These are phyloP conservation scores for Archocentrus centrarchus DNA, from an alignment of 2,113 vertebrate species.

Conservation along the genomic window DNA sequence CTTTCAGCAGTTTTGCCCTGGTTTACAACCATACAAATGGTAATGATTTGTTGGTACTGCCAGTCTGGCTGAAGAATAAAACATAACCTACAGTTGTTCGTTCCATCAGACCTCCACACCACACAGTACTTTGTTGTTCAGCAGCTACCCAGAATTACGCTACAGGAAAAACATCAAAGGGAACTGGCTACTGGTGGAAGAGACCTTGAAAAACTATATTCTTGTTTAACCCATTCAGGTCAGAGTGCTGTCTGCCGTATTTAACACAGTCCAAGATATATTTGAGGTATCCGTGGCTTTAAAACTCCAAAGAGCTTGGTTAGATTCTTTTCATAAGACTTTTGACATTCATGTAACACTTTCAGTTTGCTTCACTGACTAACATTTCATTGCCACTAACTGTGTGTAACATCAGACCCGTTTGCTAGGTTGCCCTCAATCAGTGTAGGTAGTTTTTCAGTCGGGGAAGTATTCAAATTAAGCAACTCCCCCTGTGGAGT, in stretches of 20 bases:
- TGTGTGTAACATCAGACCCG: slow-evolving; percentile 19
- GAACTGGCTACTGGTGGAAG: slow-evolving; percentile 25
- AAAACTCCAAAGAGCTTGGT: neutral
- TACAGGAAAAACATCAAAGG: slow-evolving; percentile 60
- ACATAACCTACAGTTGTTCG: neutral
- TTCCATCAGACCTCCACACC: slow-evolving; percentile 31
- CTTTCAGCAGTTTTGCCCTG: neutral
- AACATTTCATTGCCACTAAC: slow-evolving; percentile 12
- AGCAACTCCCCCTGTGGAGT: neutral
- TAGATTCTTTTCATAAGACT: slow-evolving; percentile 12
- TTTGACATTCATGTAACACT: neutral
- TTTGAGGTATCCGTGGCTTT: neutral
- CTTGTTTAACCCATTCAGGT: slow-evolving; percentile 6
- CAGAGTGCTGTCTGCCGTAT: neutral
- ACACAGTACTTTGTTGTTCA: slow-evolving; percentile 62
- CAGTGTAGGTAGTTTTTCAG: too few species aligned
- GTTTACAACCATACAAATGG: slow-evolving; percentile 8
- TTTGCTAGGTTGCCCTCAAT: neutral
- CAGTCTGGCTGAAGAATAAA: neutral
- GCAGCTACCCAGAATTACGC: slow-evolving; percentile 50
- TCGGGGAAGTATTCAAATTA: neutral
- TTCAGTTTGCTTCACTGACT: neutral
- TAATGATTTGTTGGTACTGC: slow-evolving; percentile 18
- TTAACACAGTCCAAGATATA: neutral
- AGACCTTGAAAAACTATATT: neutral